A percentile compares a stretch with the other conserved stretches of the same genome.
Evolutionary conservation across 2,113 vertebrate genomes (phyloP).

Genomic region (Malurus cyaneus): DNA sequence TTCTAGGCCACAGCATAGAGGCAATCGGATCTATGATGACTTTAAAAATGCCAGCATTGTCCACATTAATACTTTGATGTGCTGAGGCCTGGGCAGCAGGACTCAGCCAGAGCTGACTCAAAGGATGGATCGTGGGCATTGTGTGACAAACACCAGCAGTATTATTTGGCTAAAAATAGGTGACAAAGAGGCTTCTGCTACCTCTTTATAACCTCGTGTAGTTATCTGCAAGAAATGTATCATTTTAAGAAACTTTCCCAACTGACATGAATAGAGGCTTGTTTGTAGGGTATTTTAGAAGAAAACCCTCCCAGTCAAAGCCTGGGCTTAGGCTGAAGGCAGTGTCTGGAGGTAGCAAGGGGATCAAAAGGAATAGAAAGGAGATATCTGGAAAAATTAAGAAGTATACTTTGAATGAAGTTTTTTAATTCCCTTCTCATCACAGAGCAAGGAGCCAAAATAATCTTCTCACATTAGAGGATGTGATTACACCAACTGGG

Average conservation of each 20-base stretch:
- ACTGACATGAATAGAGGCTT: too few species aligned
- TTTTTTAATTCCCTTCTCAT: neutral
- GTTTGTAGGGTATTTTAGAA: too few species aligned
- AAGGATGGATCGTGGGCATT: too few species aligned
- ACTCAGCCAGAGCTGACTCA: too few species aligned
- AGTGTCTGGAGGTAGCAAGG: neutral
- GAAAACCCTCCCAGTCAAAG: too few species aligned
- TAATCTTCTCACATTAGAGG: neutral
- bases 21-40: neutral
- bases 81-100: too few species aligned
- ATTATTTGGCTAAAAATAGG: too few species aligned
- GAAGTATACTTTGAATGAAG: neutral
- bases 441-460: neutral
- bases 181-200: too few species aligned
- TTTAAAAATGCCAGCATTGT: neutral
- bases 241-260: too few species aligned
- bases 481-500: neutral
- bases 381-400: neutral
- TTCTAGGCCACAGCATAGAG: neutral
- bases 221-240: too few species aligned
- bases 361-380: neutral
- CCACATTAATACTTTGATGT: neutral
- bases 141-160: too few species aligned
- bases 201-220: too few species aligned
- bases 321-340: neutral